Conservation (phyloP, 2,113 vertebrate genomes). For the Glaucomys volans region DNA sequence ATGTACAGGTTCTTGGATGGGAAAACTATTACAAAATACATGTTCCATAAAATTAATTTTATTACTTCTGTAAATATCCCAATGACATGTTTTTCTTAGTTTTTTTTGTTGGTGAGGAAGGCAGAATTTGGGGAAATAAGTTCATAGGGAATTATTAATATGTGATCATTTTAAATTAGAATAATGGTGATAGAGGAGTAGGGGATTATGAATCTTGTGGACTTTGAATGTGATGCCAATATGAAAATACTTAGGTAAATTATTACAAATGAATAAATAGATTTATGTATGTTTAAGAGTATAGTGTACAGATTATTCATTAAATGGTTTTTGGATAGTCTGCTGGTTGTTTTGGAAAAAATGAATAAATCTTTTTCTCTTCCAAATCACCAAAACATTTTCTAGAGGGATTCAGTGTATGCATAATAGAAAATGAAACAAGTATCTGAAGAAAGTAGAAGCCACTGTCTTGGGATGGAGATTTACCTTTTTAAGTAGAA, state of each 20-base stretch:
- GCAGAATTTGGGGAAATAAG: not conserved
- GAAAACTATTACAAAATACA: not conserved
- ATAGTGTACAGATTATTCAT: not conserved
- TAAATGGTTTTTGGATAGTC: slow-evolving; percentile 9
- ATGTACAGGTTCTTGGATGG: not conserved
- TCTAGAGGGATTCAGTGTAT: not conserved
- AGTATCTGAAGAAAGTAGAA: not conserved
- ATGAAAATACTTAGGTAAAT: not conserved
- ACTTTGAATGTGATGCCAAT: not conserved
- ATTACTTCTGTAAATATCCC: not conserved
- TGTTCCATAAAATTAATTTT: not conserved
- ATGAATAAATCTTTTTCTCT: not conserved
- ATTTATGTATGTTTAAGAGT: not conserved
- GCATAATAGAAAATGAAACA: slow-evolving; percentile 20
- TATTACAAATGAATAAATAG: not conserved
- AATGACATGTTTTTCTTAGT: not conserved
- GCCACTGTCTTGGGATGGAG: not conserved
- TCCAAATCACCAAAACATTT: not conserved
- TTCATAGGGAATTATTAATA: slow-evolving; percentile 22
- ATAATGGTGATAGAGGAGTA: not conserved
- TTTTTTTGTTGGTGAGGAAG: not conserved
- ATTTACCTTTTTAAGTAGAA: not conserved
- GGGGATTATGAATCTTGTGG: not conserved
- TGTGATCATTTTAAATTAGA: slow-evolving; percentile 19
- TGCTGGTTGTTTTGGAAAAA: not conserved